Conservation (phyloP, 2,797 vertebrate genomes). For the Notoglanidium macrostoma region DNA sequence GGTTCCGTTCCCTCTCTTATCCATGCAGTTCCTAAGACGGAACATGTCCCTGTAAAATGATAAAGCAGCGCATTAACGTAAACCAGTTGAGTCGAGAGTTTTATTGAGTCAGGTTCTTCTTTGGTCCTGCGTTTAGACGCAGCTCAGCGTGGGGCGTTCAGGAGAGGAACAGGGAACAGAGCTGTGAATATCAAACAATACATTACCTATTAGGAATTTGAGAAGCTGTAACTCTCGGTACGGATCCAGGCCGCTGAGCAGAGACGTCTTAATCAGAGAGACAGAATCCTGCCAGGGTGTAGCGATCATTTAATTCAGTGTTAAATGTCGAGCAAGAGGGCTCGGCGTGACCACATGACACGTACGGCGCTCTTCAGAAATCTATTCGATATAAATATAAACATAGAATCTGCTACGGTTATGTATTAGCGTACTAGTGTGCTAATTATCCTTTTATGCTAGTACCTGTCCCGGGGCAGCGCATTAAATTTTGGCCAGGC, state of each 20-base stretch:
- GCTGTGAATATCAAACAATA: not conserved
- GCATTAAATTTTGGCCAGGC: not conserved
- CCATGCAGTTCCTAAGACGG: too few relatives aligned
- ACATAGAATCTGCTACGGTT: too few relatives aligned
- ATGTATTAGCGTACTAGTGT: too few relatives aligned
- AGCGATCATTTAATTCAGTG: not conserved
- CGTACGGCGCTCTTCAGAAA: not conserved
- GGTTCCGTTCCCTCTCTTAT: not conserved
- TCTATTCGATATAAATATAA: not conserved
- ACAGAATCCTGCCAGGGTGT: not conserved
- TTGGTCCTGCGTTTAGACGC: not conserved
- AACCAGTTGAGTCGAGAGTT: not conserved
- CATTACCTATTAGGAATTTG: not conserved
- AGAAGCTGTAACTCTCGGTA: not conserved
- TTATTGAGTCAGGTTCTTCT: not conserved
- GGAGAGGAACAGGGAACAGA: conserved; percentile 4
- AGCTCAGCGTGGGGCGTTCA: not conserved
- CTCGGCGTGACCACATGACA: not conserved
- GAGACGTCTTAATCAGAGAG: not conserved
- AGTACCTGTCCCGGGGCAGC: not conserved
- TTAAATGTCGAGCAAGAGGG: not conserved
- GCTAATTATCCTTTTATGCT: not conserved
- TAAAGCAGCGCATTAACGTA: not conserved
- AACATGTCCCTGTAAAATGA: not conserved
- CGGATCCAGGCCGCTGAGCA: not conserved